phyloP scores from a whole-genome alignment of 2,113 vertebrate genomes.

The Aldabrachelys gigantea region DNA sequence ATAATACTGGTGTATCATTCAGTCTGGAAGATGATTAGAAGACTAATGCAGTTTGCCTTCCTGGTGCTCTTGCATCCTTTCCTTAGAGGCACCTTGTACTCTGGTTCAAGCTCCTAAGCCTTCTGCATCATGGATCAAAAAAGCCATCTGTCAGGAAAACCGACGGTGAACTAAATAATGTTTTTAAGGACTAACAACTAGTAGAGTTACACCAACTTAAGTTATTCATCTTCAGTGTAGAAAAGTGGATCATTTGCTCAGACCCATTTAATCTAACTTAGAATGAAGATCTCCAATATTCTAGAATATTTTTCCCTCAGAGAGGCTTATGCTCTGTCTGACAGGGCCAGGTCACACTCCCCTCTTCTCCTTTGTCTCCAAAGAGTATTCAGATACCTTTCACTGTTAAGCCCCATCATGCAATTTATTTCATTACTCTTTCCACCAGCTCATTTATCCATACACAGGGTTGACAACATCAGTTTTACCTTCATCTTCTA shows the following conservation, averaged over 20 bases:
- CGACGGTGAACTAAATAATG: not conserved
- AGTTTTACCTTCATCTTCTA: no score
- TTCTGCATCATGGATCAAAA: not conserved
- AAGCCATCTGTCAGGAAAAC: not conserved
- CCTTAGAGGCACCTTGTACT: rapidly evolving
- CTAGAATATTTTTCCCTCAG: not conserved
- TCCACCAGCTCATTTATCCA: no score
- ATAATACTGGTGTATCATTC: not conserved
- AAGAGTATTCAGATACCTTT: no score
- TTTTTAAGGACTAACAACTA: not conserved
- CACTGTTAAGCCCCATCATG: no score
- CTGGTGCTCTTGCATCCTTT: not conserved
- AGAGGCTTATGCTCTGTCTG: not conserved
- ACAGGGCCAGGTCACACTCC: not conserved
- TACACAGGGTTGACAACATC: no score
- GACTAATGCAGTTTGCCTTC: rapidly evolving
- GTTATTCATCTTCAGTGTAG: not conserved
- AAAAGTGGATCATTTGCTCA: not conserved
- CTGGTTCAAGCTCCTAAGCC: not conserved
- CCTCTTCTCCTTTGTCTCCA: not conserved
- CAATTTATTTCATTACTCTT: no score
- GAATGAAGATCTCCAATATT: not conserved
- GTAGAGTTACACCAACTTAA: not conserved
- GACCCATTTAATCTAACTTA: not conserved
- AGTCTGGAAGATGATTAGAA: not conserved